phyloP scores from a whole-genome alignment of 2,888 invertebrate genomes.

The Bellardia pandia region DNA sequence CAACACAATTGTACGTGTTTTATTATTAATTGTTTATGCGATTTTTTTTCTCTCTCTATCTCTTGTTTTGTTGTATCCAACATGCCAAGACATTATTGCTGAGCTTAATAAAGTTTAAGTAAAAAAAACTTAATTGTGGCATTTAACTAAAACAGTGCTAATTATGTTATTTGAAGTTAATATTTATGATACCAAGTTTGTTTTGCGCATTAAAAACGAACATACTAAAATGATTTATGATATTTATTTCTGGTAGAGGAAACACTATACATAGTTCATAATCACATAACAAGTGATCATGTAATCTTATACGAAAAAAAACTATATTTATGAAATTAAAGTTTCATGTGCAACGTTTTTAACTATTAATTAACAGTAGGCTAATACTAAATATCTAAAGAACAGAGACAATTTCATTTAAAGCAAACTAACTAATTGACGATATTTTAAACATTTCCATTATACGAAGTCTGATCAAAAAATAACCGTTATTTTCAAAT shows the following conservation, averaged over 20 bases:
- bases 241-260: neutral
- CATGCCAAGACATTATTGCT: slow-evolving; percentile 28
- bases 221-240: slow-evolving; percentile 42
- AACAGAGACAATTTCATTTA: too few relatives aligned
- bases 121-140: slow-evolving; percentile 69
- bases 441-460: too few relatives aligned
- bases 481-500: too few relatives aligned
- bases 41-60: slow-evolving; percentile 17
- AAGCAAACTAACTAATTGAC: too few relatives aligned
- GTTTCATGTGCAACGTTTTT: too few relatives aligned
- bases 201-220: neutral
- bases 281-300: neutral
- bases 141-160: slow-evolving; percentile 71
- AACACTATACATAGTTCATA: neutral
- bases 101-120: neutral
- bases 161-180: slow-evolving; percentile 71
- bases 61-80: neutral
- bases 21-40: slow-evolving; percentile 72
- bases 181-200: slow-evolving; percentile 59
- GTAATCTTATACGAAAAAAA: neutral
- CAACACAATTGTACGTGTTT: slow-evolving; percentile 72
- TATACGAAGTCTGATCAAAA: too few relatives aligned
- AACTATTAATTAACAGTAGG: too few relatives aligned
- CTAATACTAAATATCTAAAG: too few relatives aligned
- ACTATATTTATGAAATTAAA: neutral